Conservation (phyloP, 1,140 invertebrate genomes). For the Zaprionus nigranus region DNA sequence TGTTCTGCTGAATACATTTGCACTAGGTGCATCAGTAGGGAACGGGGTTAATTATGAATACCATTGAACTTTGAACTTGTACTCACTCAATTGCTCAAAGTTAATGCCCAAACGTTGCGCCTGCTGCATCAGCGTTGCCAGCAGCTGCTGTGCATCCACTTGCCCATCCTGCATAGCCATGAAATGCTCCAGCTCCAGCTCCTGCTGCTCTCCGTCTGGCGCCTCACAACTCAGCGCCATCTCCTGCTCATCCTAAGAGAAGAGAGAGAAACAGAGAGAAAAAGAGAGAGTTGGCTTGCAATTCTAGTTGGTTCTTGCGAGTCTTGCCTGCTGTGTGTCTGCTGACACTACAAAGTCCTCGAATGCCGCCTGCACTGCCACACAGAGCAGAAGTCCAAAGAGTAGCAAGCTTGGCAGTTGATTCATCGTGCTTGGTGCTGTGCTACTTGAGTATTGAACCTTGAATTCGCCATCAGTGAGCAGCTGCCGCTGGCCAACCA, state of each 20-base stretch:
- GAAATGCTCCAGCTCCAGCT: conserved; percentile 3
- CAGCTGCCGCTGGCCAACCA: not conserved
- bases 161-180: conserved; percentile 35
- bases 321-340: conserved; percentile 27
- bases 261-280: not conserved
- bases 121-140: conserved; percentile 56
- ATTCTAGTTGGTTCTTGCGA: not conserved
- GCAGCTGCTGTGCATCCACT: conserved; percentile 45
- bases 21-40: conserved; percentile 2
- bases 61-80: not conserved
- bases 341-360: conserved; percentile 67
- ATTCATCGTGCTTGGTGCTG: conserved; percentile 38
- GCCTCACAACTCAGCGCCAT: not conserved
- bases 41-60: not conserved
- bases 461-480: conserved; percentile 35
- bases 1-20: conserved; percentile 5
- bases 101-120: conserved; percentile 55
- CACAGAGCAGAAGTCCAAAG: conserved; percentile 37
- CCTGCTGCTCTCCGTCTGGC: not conserved
- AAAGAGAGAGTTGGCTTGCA: not conserved
- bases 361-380: conserved; percentile 38
- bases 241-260: conserved; percentile 8
- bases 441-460: conserved; percentile 41
- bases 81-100: conserved; percentile 55
- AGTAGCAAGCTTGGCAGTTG: not conserved